Evolutionary conservation across 2,888 invertebrate genomes (phyloP), one percentile per base, ranked within the genome.

Genomic region (Brachypalpus laphriformis): DNA sequence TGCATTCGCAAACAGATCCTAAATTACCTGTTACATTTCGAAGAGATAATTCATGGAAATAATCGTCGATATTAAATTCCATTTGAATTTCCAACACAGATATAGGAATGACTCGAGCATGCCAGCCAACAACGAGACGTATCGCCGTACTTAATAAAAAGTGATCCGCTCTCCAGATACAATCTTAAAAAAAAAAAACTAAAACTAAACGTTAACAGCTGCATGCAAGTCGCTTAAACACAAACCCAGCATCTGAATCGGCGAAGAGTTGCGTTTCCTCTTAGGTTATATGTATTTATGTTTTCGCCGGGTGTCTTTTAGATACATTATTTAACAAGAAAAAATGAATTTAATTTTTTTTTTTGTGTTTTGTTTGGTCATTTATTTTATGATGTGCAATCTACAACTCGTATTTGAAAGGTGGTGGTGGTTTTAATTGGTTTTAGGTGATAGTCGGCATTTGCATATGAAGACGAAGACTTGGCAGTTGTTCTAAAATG

Each of bases 21-120:
- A 71, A 71, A 71, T 71, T 57, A 59, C 47, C 57, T 59, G 71
- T 47, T 71, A 47, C 45, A 45, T 37, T 59, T 28, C 14, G 16
- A 37, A 25, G 57, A 57, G 45, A 71, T 59, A 59, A 49, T 59
- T 47, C 22, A 59, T 49, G 57, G 9, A 42, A 57, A 71, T 71
- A 59, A 71, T 59, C 59, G 71, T 59, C 37, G 59, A 49, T 47
- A 71, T 71, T 37, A 57, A 71, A 71, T 47, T 71, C 37, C 59
- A 59, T 70, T 70, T 20, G 57, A 47, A 45, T 70, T 57, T 57
- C 25, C 45, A 57, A 34, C 45, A 71, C 22, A 57, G 40, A 28
- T 8, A 16, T 3, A 25, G 25, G 25, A 40, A n/a, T 51, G 31
- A 56, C 7, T 57, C 1, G 18, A 18, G 40, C 14, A 40, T 40